phyloP scores from a whole-genome alignment of 2,797 vertebrate genomes.

The Dryobates pubescens region DNA sequence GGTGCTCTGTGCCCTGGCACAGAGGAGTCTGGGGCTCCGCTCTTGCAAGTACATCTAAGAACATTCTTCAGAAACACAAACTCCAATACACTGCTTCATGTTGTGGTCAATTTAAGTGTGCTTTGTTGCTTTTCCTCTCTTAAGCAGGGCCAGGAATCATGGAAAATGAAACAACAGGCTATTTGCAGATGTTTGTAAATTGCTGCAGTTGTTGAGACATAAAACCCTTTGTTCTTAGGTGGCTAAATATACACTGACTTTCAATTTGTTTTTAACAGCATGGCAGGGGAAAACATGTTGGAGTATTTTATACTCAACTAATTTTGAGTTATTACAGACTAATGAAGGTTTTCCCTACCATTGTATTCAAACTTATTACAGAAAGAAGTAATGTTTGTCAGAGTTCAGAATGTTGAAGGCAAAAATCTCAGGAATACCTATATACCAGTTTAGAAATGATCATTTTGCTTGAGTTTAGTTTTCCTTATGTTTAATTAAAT shows the following conservation, averaged over 20 bases:
- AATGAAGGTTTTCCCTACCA: not conserved
- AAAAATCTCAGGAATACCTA: not conserved
- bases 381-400: not conserved
- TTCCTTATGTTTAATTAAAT: not conserved
- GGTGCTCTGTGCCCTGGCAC: not conserved
- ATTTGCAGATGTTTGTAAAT: conserved; percentile 19
- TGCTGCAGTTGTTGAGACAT: not conserved
- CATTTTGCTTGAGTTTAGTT: not conserved
- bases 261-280: not conserved
- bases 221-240: conserved; percentile 5
- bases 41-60: not conserved
- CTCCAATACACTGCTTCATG: not conserved
- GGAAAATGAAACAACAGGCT: conserved; percentile 8
- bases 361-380: not conserved
- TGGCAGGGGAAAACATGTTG: not conserved
- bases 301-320: not conserved
- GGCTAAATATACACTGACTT: not conserved
- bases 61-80: not conserved
- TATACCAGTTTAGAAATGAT: not conserved
- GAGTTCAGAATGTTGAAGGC: not conserved
- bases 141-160: not conserved
- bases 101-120: not conserved
- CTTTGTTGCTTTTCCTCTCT: not conserved
- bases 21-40: not conserved
- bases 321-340: not conserved